Percentiles rank a stretch among this genome's conserved stretches.
Evolutionary conservation across 2,797 vertebrate species (phyloP).

Genomic region (Onychomys leucogaster): DNA sequence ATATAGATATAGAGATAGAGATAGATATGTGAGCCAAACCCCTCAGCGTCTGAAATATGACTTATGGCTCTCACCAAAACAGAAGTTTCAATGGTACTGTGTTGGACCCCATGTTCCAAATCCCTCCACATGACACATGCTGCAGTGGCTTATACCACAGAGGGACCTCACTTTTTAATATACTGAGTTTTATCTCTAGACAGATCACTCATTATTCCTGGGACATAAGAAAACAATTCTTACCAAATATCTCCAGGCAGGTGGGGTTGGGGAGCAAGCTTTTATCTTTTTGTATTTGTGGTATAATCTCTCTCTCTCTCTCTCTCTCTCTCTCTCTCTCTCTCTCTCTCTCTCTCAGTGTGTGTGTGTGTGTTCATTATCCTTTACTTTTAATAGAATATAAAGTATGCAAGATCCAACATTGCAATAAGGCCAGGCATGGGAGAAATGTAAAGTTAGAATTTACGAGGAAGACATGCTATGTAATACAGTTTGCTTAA

Average conservation of each 20-base stretch:
- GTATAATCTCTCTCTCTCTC: neutral
- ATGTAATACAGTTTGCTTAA: neutral
- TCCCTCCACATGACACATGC: neutral
- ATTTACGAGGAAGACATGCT: neutral
- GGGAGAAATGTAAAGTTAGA: neutral
- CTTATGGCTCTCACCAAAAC: neutral
- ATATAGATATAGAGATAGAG: neutral
- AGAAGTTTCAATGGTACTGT: neutral
- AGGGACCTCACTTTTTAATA: neutral
- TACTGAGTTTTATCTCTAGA: neutral
- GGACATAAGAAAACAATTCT: neutral
- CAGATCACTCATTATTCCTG: neutral
- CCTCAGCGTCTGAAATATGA: neutral
- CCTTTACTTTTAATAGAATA: neutral
- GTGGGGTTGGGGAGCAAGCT: neutral
- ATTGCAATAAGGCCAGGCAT: neutral
- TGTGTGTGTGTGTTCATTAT: neutral
- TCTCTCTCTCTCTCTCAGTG: too few species aligned
- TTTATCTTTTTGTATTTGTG: neutral
- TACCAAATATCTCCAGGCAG: neutral
- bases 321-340: too few species aligned
- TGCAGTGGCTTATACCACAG: neutral
- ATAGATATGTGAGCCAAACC: neutral
- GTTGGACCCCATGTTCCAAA: neutral
- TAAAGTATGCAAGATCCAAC: slow-evolving; percentile 11